These are phyloP conservation scores for Oophaga pumilio DNA, from an alignment of 2,113 vertebrate genomes.

Conservation along the genomic window DNA sequence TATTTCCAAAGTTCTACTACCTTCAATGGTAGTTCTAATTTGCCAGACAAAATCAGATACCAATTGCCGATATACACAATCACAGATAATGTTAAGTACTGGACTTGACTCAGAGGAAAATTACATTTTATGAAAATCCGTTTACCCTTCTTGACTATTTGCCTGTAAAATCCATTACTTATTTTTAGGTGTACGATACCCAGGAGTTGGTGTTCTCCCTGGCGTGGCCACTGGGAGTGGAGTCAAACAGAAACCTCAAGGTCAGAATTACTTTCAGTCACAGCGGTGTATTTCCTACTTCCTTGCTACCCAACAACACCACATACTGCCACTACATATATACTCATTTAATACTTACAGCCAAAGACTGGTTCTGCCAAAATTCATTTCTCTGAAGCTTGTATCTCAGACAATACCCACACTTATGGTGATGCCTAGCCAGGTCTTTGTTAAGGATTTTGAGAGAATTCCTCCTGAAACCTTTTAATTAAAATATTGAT, in stretches of 20 bases:
- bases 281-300: neutral
- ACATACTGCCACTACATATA: neutral
- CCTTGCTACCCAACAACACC: neutral
- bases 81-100: neutral
- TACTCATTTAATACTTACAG: neutral
- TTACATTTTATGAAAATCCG: neutral
- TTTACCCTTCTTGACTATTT: neutral
- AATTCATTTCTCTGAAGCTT: neutral
- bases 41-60: neutral
- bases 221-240: slow-evolving; percentile 88
- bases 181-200: slow-evolving; percentile 80
- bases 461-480: neutral
- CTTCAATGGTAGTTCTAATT: neutral
- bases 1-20: neutral
- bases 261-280: slow-evolving; percentile 55
- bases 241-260: slow-evolving; percentile 83
- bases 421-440: neutral
- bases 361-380: neutral
- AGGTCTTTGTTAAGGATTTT: neutral
- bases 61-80: neutral
- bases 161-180: neutral
- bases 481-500: neutral
- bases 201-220: slow-evolving; percentile 85
- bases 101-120: neutral
- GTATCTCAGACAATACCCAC: neutral